Evolutionary conservation across 2,797 vertebrate genomes (phyloP).

Genomic region (Austrolebias charrua): DNA sequence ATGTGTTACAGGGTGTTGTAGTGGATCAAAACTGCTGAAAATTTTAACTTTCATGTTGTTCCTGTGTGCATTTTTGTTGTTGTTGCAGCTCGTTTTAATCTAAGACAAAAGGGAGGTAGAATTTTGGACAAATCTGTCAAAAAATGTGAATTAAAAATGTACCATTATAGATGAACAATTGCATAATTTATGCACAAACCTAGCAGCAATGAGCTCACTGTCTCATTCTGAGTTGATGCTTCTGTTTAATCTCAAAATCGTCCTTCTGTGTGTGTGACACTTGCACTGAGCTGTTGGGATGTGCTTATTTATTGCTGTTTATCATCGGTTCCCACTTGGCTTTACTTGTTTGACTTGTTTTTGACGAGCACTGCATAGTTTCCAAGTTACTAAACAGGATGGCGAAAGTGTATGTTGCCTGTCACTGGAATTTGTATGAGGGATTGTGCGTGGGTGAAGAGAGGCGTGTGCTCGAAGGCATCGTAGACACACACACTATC

Average conservation of each 20-base stretch:
- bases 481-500: neutral
- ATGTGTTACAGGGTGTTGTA: neutral
- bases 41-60: neutral
- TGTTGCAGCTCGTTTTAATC: neutral
- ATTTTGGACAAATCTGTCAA: neutral
- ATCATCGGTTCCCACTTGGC: constrained; percentile 17
- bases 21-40: neutral
- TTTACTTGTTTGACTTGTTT: constrained; percentile 52
- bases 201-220: neutral
- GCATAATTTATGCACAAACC: neutral
- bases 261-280: constrained; percentile 19
- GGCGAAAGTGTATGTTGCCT: constrained; percentile 29
- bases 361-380: constrained; percentile 44
- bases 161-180: neutral
- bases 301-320: constrained; percentile 43
- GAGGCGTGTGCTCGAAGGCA: neutral
- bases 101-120: neutral
- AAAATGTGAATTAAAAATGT: neutral
- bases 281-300: constrained; percentile 36
- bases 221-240: neutral
- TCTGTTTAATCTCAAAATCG: constrained; percentile 24
- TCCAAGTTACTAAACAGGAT: constrained; percentile 45
- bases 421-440: constrained; percentile 4
- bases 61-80: neutral
- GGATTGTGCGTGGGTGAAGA: neutral